phyloP scores from a whole-genome alignment of 2,113 vertebrate species.

The Sakesphorus luctuosus region DNA sequence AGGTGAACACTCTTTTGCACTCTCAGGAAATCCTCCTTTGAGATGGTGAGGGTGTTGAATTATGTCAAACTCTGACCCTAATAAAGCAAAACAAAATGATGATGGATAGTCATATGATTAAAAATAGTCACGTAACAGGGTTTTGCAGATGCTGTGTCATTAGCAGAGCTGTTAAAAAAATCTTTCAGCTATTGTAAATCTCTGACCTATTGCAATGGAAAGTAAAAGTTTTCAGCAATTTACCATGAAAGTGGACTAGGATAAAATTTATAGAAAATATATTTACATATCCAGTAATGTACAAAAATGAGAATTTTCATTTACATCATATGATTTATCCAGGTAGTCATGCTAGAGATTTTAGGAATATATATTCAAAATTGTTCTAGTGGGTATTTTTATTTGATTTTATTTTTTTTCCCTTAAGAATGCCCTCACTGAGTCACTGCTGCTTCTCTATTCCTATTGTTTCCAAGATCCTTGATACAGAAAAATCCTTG shows the following conservation, averaged over 20 bases:
- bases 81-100: neutral
- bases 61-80: neutral
- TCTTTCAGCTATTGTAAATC: neutral
- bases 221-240: neutral
- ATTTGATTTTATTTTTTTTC: neutral
- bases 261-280: neutral
- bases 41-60: neutral
- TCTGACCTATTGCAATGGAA: neutral
- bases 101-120: neutral
- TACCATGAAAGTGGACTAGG: neutral
- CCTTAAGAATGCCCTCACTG: neutral
- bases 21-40: neutral
- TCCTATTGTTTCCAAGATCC: neutral
- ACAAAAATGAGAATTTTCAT: neutral
- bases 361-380: neutral
- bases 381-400: neutral
- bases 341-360: neutral
- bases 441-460: neutral
- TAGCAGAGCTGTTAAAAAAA: neutral
- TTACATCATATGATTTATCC: neutral
- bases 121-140: neutral
- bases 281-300: neutral
- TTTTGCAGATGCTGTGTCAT: neutral
- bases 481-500: neutral
- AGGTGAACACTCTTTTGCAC: neutral